Evolutionary conservation across 1,140 invertebrate species (phyloP), one percentile per base, ranked within the genome.

Genomic region (Drosophila bocki): DNA sequence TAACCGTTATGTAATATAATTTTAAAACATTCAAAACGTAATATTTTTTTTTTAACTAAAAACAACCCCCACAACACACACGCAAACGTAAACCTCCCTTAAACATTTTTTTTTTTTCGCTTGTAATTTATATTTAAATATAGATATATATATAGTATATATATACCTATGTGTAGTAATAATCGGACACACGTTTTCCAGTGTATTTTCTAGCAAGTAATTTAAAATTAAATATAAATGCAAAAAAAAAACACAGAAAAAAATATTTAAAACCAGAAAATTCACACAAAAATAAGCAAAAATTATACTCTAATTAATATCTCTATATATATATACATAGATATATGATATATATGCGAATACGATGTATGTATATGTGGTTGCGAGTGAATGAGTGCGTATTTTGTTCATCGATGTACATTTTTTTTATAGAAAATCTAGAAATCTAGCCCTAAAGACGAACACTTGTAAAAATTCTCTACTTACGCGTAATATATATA

Each of bases 1-100:
- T 90, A 88, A 90, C 81, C 85, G 86, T 88, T 88, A 88, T 88
- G 78, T 88, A 88, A 88, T 88, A 88, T 88, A 88, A 88, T 91
- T 91, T 90, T 86, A 86, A 88, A 79, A 58, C 47, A 69, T 51
- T 53, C 53, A 33, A 77, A 47, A 3, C n/a, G 15, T 12, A 19
- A 39, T 57, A 50, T 71, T 75, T 79, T 78, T 83, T 82, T 72
- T 45, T 35, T 26, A 48, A 12, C 12, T 22, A 37, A 62, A 61
- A 45, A 17, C 56, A 37, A 45, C 19, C 37, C 19, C 35, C 39
- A 19, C 13, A 7, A 7, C 7, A 29, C 19, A 61, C 59, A 45
- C 39, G 71, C 15, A 8, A 29, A 50, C 26, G 15, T 50, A 17
- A 50, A 50, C 26, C 48, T 17, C 64, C 48, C 51, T 29, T 29